Conservation (phyloP, 1,140 invertebrate genomes). For the Charaxes varanes region DNA sequence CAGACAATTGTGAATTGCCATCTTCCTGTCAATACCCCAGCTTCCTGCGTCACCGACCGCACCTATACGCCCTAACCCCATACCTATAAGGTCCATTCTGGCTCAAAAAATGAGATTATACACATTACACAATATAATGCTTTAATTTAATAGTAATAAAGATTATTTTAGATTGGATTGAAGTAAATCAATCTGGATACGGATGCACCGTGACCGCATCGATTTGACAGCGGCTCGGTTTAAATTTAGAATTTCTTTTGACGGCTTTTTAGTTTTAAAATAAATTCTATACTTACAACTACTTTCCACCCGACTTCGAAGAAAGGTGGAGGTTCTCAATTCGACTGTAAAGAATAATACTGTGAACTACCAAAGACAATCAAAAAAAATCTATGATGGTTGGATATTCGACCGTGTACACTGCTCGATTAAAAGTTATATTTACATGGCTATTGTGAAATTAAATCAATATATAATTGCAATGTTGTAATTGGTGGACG, state of each 20-base stretch:
- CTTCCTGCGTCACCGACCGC: conserved; percentile 24
- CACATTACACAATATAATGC: neutral
- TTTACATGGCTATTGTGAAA: too few relatives aligned
- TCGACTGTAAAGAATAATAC: too few relatives aligned
- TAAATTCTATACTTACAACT: too few relatives aligned
- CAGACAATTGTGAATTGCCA: conserved; percentile 32
- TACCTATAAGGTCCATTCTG: conserved; percentile 1
- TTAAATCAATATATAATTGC: too few relatives aligned
- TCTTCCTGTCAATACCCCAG: conserved; percentile 41
- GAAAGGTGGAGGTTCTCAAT: too few relatives aligned
- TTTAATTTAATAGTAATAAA: conserved; percentile 10
- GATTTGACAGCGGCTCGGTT: conserved; percentile 21
- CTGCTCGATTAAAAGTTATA: too few relatives aligned
- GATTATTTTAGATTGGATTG: conserved; percentile 11
- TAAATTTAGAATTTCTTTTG: conserved; percentile 16
- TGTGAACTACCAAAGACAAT: too few relatives aligned
- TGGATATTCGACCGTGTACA: too few relatives aligned
- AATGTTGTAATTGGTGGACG: too few relatives aligned
- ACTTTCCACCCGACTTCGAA: too few relatives aligned
- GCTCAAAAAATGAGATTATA: neutral
- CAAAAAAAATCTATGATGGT: too few relatives aligned
- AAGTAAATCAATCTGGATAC: conserved; percentile 9
- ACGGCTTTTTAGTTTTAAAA: conserved; percentile 1
- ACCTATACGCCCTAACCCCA: neutral
- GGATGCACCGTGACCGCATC: conserved; percentile 18